Percentiles rank a stretch among this genome's conserved stretches.
Conservation (phyloP, 2,797 vertebrate species). For the Bryconaethiops microstoma region DNA sequence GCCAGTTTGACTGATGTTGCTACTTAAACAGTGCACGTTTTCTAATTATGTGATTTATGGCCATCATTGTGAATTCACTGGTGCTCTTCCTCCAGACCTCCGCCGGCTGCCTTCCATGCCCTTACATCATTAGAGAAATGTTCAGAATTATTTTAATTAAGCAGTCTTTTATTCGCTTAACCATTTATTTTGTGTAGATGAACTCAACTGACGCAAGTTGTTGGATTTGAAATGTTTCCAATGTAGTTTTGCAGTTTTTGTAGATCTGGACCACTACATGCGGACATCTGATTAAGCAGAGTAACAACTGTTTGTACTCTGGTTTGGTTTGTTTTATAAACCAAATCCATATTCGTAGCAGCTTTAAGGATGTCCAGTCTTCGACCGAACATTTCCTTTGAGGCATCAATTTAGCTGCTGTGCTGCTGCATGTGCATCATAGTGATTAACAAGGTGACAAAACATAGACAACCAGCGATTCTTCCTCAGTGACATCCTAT, state of each 20-base stretch:
- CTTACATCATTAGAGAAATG: conserved; percentile 56
- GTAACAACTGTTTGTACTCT: background rate
- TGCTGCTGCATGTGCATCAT: background rate
- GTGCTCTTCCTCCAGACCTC: conserved; percentile 55
- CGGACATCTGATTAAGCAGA: no score
- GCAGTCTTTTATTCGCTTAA: conserved; percentile 41
- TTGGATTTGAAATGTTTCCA: background rate
- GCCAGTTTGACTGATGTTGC: conserved; percentile 75
- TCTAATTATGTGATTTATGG: conserved; percentile 83
- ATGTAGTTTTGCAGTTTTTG: background rate
- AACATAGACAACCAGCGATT: conserved; percentile 18
- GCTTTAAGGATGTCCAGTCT: conserved; percentile 10
- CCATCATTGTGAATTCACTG: conserved; percentile 69
- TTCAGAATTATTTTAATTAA: conserved; percentile 61
- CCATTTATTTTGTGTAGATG: conserved; percentile 47
- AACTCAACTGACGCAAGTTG: conserved; percentile 45
- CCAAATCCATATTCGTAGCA: background rate
- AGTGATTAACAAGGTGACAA: conserved; percentile 43
- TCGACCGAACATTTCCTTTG: background rate
- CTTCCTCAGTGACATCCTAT: conserved; percentile 15
- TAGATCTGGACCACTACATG: no score
- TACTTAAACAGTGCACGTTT: conserved; percentile 72
- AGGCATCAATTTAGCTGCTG: conserved; percentile 18
- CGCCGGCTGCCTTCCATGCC: conserved; percentile 54
- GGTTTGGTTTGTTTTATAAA: background rate